A percentile compares a stretch with the other conserved stretches of the same genome.
Evolutionary conservation across 2,888 invertebrate species (phyloP).

Genomic region (Papilio protenor): DNA sequence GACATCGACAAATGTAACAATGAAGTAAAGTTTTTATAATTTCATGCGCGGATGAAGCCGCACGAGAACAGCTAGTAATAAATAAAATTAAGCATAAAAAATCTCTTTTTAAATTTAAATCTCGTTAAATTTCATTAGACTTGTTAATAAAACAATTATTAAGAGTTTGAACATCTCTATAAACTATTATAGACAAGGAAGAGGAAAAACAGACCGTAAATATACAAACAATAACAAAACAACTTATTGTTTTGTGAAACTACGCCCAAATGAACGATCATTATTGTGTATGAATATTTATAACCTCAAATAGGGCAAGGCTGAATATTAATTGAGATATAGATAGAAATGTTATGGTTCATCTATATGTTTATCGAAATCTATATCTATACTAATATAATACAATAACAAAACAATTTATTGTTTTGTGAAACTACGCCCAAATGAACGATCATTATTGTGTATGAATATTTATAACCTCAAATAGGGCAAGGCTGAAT

Average conservation of each 20-base stretch:
- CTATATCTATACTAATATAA: too few species aligned
- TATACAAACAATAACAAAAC: constrained; percentile 12
- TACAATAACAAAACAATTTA: constrained; percentile 16
- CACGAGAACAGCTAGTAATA: too few species aligned
- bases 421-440: constrained; percentile 16
- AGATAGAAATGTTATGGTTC: background rate
- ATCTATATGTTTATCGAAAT: too few species aligned
- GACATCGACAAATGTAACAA: too few species aligned
- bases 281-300: constrained; percentile 14
- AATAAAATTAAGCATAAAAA: too few species aligned
- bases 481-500: constrained; percentile 5
- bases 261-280: background rate
- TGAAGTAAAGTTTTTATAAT: too few species aligned
- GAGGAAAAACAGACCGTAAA: background rate
- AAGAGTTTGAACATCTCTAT: background rate
- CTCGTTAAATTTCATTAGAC: too few species aligned
- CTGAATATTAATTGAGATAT: background rate
- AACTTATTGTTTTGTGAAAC: constrained; percentile 19
- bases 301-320: constrained; percentile 2
- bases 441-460: background rate
- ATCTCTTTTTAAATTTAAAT: too few species aligned
- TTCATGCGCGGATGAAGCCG: too few species aligned
- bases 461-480: constrained; percentile 19
- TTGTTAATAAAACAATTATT: background rate
- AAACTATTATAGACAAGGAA: background rate